Base-by-base conservation (phyloP, 2,888 invertebrate genomes). In the Lamproptera curius region DNA sequence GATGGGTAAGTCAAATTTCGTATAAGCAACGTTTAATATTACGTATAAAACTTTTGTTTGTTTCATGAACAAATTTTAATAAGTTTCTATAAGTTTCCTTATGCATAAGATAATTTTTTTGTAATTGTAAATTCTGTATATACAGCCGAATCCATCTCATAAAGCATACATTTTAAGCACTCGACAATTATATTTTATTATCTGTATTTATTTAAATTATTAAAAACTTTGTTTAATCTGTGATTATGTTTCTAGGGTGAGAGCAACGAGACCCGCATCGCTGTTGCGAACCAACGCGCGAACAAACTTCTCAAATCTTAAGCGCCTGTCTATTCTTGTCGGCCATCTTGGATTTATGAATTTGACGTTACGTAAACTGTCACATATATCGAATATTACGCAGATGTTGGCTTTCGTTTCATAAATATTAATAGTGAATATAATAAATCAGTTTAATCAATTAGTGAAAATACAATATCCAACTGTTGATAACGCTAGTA, bases 261-360 rank as follows among this genome's bases (percentile, higher is more conserved):
- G 73, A 94, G 95, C 73, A 96, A 96, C 89, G 94, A 95, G 85
- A 92, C 93, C 51, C 93, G 96, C 86, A 95, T 97, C 89, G 92
- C 93, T 67, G 94, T 94, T 73, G 97, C 96, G 65, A 97, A 97
- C 87, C 94, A 95, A 77, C 92, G 96, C 67, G 95, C 97, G 74
- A 93, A 93, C 88, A 95, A 96, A 77, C 92, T 96, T 63, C 93
- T 95, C 83, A 94, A 94, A 88, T 93, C 88, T 58, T 89, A 89
- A 88, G 60, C 67, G 54, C 46, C 33, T 40, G 31, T 33, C 49
- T 8, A n/a, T n/a, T n/a, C n/a, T 20, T 9, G 23, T 48, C 4
- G 14, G 2, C 20, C 16, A 16, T 43, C 16, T 14, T 15, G 23
- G 14, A 14, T 49, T 43, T 43, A 39, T 43, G 16, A 35, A 35